A percentile compares a stretch with the other conserved stretches of the same genome.
These are phyloP conservation scores for Drosophila leonis DNA, from an alignment of 2,888 invertebrate genomes.

Conservation along the genomic window DNA sequence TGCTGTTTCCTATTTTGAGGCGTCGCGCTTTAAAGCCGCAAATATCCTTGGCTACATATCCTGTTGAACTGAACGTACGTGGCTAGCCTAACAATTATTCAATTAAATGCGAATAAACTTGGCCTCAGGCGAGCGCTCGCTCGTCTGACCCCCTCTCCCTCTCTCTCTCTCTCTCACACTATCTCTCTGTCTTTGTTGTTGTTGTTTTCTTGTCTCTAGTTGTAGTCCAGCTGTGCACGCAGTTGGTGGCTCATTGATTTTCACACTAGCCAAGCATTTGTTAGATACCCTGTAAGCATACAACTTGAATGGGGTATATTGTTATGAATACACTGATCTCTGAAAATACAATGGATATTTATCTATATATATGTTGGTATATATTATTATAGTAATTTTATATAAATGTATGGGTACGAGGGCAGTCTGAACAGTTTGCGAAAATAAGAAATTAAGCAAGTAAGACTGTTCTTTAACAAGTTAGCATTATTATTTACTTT, in stretches of 20 bases:
- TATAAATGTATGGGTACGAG: too few species aligned
- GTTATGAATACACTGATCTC: neutral
- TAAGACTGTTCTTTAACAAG: too few species aligned
- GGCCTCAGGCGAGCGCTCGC: conserved; percentile 49
- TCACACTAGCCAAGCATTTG: conserved; percentile 66
- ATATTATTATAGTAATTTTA: too few species aligned
- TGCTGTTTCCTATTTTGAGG: conserved; percentile 57
- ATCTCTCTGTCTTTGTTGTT: neutral
- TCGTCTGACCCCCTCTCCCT: conserved; percentile 2
- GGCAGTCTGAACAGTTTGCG: too few species aligned
- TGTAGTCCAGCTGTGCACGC: conserved; percentile 43
- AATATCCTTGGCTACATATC: conserved; percentile 21
- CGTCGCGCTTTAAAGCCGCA: conserved; percentile 30
- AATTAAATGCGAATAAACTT: conserved; percentile 85
- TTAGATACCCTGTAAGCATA: conserved; percentile 36
- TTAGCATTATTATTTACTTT: too few species aligned
- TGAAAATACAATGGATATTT: too few species aligned
- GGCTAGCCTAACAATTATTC: conserved; percentile 84
- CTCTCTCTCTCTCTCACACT: neutral
- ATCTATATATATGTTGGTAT: too few species aligned
- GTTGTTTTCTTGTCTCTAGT: conserved; percentile 4
- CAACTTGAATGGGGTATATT: neutral
- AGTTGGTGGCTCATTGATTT: conserved; percentile 63
- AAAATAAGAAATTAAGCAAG: too few species aligned
- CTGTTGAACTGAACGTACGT: conserved; percentile 70